These are phyloP conservation scores for Polyploca ridens DNA, from an alignment of 2,888 invertebrate species.

Conservation along the genomic window DNA sequence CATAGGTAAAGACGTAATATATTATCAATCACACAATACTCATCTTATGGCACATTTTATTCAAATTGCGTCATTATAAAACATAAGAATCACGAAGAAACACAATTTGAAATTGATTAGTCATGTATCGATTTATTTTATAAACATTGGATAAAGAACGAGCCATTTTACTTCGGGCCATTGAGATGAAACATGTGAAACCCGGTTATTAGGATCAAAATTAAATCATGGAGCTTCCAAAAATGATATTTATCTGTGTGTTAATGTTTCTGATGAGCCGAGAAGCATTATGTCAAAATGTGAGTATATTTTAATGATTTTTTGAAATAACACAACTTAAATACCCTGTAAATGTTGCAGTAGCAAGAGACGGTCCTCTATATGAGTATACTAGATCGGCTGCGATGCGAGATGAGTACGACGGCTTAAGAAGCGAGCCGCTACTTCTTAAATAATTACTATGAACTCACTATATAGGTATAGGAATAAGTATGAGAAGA, in stretches of 20 bases:
- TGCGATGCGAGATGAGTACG: neutral
- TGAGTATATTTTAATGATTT: neutral
- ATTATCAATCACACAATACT: no score
- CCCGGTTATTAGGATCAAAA: neutral
- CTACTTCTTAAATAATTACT: neutral
- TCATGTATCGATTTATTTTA: neutral
- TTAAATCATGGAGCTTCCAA: conserved; percentile 1
- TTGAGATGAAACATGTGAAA: neutral
- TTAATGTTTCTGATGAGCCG: neutral
- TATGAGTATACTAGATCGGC: neutral
- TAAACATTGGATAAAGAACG: neutral
- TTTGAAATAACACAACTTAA: neutral
- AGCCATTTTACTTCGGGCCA: neutral
- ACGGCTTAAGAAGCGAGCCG: neutral
- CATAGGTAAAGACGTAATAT: no score
- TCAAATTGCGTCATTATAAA: neutral
- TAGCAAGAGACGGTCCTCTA: neutral
- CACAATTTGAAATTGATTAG: neutral
- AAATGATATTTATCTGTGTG: neutral
- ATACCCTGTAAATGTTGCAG: neutral
- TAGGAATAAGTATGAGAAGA: no score
- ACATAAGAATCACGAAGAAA: neutral
- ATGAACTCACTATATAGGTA: no score
- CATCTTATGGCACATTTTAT: neutral
- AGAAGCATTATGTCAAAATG: neutral